phyloP scores from a whole-genome alignment of 2,113 vertebrate genomes.

The Marmota flaviventris region DNA sequence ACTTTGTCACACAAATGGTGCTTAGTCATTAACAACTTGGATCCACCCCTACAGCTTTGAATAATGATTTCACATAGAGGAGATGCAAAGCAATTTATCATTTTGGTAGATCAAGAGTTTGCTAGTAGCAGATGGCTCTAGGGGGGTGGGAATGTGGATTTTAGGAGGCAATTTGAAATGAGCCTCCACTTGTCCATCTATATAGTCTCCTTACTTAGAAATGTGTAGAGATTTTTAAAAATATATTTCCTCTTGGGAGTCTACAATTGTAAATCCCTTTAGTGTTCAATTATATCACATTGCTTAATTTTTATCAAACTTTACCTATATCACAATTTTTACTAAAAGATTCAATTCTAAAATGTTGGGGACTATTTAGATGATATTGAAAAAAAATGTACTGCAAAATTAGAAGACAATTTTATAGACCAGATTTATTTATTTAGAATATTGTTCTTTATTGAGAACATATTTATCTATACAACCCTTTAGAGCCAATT shows the following conservation, averaged over 20 bases:
- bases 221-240: neutral
- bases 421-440: neutral
- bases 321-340: neutral
- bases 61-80: conserved; percentile 72
- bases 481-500: neutral
- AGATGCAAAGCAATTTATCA: conserved; percentile 73
- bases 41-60: conserved; percentile 63
- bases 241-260: neutral
- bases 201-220: conserved; percentile 4
- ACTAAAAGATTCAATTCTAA: conserved; percentile 50
- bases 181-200: conserved; percentile 49
- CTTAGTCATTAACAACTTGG: conserved; percentile 70
- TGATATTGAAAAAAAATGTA: neutral
- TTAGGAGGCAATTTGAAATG: conserved; percentile 62
- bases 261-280: conserved; percentile 7
- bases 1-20: conserved; percentile 39
- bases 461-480: neutral
- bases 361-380: neutral
- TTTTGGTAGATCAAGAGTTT: conserved; percentile 54
- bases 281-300: neutral
- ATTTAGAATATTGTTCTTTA: conserved; percentile 49
- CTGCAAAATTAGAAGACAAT: conserved; percentile 22
- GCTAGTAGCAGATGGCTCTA: conserved; percentile 50
- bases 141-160: conserved; percentile 23
- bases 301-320: neutral